Conservation (phyloP, 2,888 invertebrate species). For the Aphodius granarius region DNA sequence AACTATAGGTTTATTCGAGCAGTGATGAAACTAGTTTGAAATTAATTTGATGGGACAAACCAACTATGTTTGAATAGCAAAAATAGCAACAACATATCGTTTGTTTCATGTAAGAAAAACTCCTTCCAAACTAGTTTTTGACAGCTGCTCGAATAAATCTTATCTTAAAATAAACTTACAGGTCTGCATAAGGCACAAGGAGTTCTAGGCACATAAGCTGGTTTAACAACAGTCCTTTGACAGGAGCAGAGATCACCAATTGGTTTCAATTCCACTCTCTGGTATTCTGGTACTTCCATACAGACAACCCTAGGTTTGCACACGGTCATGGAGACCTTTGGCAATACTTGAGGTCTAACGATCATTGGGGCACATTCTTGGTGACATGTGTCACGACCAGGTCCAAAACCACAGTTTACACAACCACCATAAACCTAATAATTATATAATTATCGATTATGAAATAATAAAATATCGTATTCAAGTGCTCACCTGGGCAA, state of each 20-base stretch:
- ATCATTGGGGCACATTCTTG: slow-evolving; percentile 40
- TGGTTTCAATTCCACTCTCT: slow-evolving; percentile 34
- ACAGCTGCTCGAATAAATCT: no score
- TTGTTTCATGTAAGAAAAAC: no score
- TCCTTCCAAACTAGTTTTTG: no score
- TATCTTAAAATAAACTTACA: not conserved
- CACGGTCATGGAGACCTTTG: slow-evolving; percentile 30
- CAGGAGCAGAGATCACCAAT: slow-evolving; percentile 45
- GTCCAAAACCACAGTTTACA: slow-evolving; percentile 38
- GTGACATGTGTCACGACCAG: slow-evolving; percentile 39
- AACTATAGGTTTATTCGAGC: no score
- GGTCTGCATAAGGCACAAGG: slow-evolving; percentile 32
- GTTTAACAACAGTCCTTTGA: slow-evolving; percentile 46
- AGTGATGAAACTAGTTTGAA: no score
- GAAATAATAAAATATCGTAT: not conserved
- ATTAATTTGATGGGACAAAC: no score
- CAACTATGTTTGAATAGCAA: no score
- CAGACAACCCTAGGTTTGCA: slow-evolving; percentile 36
- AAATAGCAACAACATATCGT: no score
- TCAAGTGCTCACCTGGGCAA: not conserved
- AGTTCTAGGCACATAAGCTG: slow-evolving; percentile 47
- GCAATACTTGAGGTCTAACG: slow-evolving; percentile 44
- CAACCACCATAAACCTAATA: slow-evolving; percentile 19
- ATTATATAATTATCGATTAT: not conserved
- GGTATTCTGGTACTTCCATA: slow-evolving; percentile 30